Base-by-base conservation (phyloP, 64 coral and sea anemone species). In the Trachythela sp. region DNA sequence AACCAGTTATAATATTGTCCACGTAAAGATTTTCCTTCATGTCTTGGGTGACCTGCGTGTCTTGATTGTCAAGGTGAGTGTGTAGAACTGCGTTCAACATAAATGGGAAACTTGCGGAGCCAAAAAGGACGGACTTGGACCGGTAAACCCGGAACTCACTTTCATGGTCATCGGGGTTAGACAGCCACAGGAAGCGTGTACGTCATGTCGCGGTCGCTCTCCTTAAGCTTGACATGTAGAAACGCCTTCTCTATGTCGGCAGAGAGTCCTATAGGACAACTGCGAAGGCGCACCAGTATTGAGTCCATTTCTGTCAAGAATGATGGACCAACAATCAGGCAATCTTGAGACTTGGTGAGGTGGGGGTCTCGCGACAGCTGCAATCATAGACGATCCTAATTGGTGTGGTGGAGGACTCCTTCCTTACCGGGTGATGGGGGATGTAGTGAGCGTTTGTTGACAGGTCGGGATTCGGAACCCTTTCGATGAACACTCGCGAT, bases 401-500 rank as follows among this genome's bases (percentile, higher is more conserved):
- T 8, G 64, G 64, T 17, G 64, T 70, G 30, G 64, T 70, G 6
- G 64, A 32, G 7, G 64, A 70, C 8, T 70, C 64, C 24, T 70
- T 70, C 24, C 30, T 70, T 6, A 70, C 64, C 6, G 9, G 64
- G 24, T 70, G 64, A 34, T 93, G 92, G 39, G 92, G 92, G 18
- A 93, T 89, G 68, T 93, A 93, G 29, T 93, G 88, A 4, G 27
- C 15, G 6, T 48, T 31, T 3, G 30, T 36, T 22, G 8, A 27
- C 18, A 48, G 48, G 22, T 40, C 9, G 18, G 77, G 91, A 34
- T 85, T 48, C 0, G 22, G 22, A 2, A 92, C 87, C 27, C 64
- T 88, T 29, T 92, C 91, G 29, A 89, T 89, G 49, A 92, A 89
- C 5, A 50, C 91, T 48, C 77, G 49, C 29, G 9, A 51, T 36